Percentiles rank a stretch among this genome's conserved stretches.
Conservation (phyloP, 1,140 invertebrate genomes). For the Lordiphosa clarofinis region DNA sequence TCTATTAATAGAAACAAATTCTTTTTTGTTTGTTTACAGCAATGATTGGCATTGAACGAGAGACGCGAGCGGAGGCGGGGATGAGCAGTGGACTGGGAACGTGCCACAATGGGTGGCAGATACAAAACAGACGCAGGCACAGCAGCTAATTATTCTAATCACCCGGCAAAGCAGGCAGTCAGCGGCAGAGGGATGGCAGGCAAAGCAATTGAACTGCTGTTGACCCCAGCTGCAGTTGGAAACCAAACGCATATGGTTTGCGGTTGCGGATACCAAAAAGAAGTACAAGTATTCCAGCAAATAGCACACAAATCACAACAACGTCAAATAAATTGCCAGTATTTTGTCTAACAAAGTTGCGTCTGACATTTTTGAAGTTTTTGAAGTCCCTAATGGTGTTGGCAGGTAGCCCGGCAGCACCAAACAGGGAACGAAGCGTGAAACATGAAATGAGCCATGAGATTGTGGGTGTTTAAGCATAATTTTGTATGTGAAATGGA, state of each 20-base stretch:
- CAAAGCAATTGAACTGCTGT: slow-evolving; percentile 66
- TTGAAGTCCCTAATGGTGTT: slow-evolving; percentile 2
- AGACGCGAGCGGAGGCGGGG: slow-evolving; percentile 7
- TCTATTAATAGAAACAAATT: slow-evolving; percentile 51
- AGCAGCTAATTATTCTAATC: slow-evolving; percentile 66
- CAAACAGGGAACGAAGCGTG: slow-evolving; percentile 12
- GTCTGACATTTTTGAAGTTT: slow-evolving; percentile 34
- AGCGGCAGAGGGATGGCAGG: slow-evolving; percentile 6
- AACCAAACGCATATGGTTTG: slow-evolving; percentile 33
- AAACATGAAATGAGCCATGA: slow-evolving; percentile 60
- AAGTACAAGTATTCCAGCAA: slow-evolving; percentile 22
- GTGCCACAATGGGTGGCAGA: slow-evolving; percentile 50
- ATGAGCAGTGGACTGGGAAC: slow-evolving; percentile 23
- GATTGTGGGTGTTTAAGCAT: neutral
- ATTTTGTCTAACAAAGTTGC: slow-evolving; percentile 62
- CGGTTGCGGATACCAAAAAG: slow-evolving; percentile 11
- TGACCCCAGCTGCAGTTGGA: slow-evolving; percentile 44
- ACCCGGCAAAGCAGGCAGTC: slow-evolving; percentile 15
- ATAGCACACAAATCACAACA: slow-evolving; percentile 52
- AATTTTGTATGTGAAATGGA: no score
- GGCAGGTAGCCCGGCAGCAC: slow-evolving; percentile 37
- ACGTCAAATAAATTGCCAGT: slow-evolving; percentile 58
- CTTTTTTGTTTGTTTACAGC: slow-evolving; percentile 31
- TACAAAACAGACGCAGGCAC: slow-evolving; percentile 32
- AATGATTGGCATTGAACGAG: slow-evolving; percentile 45